Base-by-base conservation (phyloP, 2,888 invertebrate species). In the Cetonia aurata region DNA sequence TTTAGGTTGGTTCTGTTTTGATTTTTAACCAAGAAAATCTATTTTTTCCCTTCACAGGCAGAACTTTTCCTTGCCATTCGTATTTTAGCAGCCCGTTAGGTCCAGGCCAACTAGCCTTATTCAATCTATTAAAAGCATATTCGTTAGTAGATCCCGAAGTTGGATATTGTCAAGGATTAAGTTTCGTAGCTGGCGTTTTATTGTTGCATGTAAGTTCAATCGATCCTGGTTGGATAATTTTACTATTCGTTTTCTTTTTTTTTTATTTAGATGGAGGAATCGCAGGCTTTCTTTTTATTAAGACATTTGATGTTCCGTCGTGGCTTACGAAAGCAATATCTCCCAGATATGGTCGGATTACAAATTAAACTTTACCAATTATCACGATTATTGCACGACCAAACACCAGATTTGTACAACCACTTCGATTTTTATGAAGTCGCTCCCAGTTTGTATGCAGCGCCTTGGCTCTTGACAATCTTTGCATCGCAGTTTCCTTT, bases 401-500 rank as follows among this genome's bases (percentile, higher is more conserved):
- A 92, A 77, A 87, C 94, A 73, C 94, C 93, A 0, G 94, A 95
- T 69, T 86, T 98, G 48, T 96, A 97, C 84, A 89, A 91, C 4
- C 96, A 96, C 85, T 89, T 98, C 75, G 94, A 95, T 79, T 86
- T 89, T 12, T 90, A 96, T 80, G 98, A 98, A 85, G 95, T 98
- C 6, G 93, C 95, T 0, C 97, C 98, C 0, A 96, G 97, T 0
- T 86, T 98, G 4, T 98, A 98, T 83, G 98, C 98, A 0, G 98
- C 98, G 0, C 98, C 98, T 0, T 98, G 98, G 98, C 92, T 98
- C 81, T 88, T 98, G 2, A 98, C 98, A 0, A 86, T 96, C 42
- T 98, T 98, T 85, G 96, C 98, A 50, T 98, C 98, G 66, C 97
- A 98, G 85, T 98, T 98, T 83, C 96, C 98, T 0, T 85, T 98